A percentile compares a stretch with the other conserved stretches of the same genome.
Conservation (phyloP, 2,888 invertebrate genomes). For the Eubasilissa splendida region DNA sequence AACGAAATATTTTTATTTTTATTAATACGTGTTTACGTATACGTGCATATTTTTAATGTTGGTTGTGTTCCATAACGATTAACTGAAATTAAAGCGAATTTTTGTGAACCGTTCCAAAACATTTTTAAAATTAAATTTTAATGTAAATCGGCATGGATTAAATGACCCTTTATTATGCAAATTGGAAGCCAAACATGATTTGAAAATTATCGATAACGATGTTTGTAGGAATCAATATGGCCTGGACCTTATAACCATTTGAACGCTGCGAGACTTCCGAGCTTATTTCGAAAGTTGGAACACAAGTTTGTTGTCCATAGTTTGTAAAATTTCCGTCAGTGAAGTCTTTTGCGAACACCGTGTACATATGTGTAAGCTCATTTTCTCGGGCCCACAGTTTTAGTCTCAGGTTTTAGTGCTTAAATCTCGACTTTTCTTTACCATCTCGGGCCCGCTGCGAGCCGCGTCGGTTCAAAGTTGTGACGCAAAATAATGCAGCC, state of each 20-base stretch:
- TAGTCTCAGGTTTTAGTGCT: neutral
- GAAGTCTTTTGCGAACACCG: slow-evolving; percentile 31
- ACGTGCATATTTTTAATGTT: too few relatives aligned
- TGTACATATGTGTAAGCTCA: slow-evolving; percentile 54
- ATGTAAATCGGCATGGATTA: too few relatives aligned
- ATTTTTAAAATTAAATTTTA: too few relatives aligned
- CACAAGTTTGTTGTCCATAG: slow-evolving; percentile 39
- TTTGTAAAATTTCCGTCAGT: slow-evolving; percentile 39
- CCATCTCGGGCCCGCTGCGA: neutral
- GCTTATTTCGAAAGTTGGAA: slow-evolving; percentile 37
- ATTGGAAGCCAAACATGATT: too few relatives aligned
- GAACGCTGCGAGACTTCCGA: slow-evolving; percentile 5
- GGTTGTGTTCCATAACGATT: too few relatives aligned
- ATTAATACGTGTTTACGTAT: too few relatives aligned
- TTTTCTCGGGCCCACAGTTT: slow-evolving; percentile 45
- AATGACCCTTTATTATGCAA: too few relatives aligned
- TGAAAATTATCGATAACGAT: too few relatives aligned
- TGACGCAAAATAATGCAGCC: slow-evolving; percentile 32
- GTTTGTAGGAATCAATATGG: neutral
- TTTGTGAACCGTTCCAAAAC: too few relatives aligned
- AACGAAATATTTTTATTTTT: too few relatives aligned
- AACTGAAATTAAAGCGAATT: too few relatives aligned
- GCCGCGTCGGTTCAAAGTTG: slow-evolving; percentile 37
- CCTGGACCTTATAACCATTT: slow-evolving; percentile 6
- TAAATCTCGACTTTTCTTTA: slow-evolving; percentile 37